Conservation (phyloP, 2,797 vertebrate genomes). For the Gymnocypris eckloni region DNA sequence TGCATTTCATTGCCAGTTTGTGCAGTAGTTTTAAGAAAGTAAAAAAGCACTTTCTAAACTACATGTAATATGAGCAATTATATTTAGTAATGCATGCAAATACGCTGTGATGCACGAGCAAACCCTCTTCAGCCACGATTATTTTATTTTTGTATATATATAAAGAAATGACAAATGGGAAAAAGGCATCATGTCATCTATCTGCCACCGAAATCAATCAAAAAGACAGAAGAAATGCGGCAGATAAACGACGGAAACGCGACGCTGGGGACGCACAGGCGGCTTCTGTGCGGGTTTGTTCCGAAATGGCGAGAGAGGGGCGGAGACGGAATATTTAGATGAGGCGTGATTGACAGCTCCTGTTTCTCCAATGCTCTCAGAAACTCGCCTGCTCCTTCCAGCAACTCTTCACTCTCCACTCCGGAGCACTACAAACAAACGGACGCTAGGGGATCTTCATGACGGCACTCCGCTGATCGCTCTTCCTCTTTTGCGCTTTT, state of each 20-base stretch:
- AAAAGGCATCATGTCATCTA: too few relatives aligned
- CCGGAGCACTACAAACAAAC: constrained; percentile 86
- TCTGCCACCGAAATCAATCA: too few relatives aligned
- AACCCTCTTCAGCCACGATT: background rate
- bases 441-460: constrained; percentile 91
- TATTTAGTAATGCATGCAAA: background rate
- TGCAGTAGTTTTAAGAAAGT: background rate
- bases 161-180: too few relatives aligned
- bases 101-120: background rate
- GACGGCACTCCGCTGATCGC: constrained; percentile 84
- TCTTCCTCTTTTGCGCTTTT: constrained; percentile 68
- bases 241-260: too few relatives aligned
- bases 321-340: constrained; percentile 93
- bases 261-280: too few relatives aligned
- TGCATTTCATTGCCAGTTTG: background rate
- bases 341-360: constrained; percentile 90
- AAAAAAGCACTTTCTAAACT: background rate
- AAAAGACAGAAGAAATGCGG: too few relatives aligned
- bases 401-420: constrained; percentile 88
- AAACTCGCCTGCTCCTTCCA: constrained; percentile 90
- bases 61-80: background rate
- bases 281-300: too few relatives aligned
- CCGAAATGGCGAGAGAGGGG: constrained; percentile 73
- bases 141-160: background rate
- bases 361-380: constrained; percentile 90